Base-by-base conservation (phyloP, 2,888 invertebrate species). In the Megamerina dolium region DNA sequence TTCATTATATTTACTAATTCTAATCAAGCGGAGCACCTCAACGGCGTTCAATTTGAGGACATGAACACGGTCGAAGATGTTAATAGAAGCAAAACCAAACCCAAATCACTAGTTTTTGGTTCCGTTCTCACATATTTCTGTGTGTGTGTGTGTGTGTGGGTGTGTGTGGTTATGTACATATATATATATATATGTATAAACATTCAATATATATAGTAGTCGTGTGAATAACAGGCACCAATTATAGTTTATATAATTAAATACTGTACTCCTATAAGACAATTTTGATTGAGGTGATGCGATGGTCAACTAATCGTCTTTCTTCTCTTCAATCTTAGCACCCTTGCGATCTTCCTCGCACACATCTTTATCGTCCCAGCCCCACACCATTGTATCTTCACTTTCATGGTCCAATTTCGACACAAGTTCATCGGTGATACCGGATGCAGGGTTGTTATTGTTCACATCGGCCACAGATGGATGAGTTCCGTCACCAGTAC, bases 301-400 rank as follows among this genome's bases (percentile, higher is more conserved):
- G 19, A 19, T 23, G 26, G 17, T 12, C 14, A 17, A 36, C 27
- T 40, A 17, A 32, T 20, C 32, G 20, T 32, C 32, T 54, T 60
- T 60, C 55, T 68, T 66, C 37, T 53, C 54, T 20, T 60, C 56
- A 45, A 68, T 67, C 12, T 53, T 47, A 10, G 76, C 79, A 30
- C 74, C 61, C 44, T 75, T 66, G 48, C 76, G 77, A 42, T 88
- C 87, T 38, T 85, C 84, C 2, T 76, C 75, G 1, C 76, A 71
- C 78, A 89, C 82, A 55, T 88, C 88, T 45, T 72, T 66, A 61
- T 89, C 89, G 26, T 83, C 87, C 89, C 88, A 90, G 0, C 89
- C 89, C 88, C 88, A 89, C 12, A 79, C 66, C 5, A 76, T 77
- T 29, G 78, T 78, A 19, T 79, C 56, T 43, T 69, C 70, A 41